Conservation (phyloP, 1,140 invertebrate species). For the Tetragonula clypearis region DNA sequence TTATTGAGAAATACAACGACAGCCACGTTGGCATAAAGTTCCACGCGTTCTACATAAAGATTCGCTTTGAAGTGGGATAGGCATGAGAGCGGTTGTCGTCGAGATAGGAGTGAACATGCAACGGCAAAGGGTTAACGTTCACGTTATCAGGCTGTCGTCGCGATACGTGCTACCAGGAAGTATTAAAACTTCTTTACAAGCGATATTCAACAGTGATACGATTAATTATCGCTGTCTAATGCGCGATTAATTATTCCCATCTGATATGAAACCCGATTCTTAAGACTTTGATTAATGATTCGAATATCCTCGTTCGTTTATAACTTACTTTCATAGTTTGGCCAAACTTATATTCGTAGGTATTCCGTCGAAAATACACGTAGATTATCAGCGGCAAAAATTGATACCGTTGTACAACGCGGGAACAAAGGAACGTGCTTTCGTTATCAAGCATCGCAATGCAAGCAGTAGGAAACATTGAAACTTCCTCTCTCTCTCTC, state of each 20-base stretch:
- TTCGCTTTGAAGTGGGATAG: not conserved
- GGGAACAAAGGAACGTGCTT: not conserved
- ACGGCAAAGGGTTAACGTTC: not conserved
- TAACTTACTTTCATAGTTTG: not conserved
- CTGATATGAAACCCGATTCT: not conserved
- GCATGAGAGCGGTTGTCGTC: not conserved
- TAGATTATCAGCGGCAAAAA: not conserved
- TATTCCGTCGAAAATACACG: not conserved
- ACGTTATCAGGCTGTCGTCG: slow-evolving; percentile 14
- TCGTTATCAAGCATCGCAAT: not conserved
- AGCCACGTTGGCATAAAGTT: not conserved
- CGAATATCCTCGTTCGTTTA: not conserved
- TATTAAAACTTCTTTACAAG: slow-evolving; percentile 24
- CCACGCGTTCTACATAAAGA: not conserved
- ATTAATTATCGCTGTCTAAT: not conserved
- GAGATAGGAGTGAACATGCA: slow-evolving; percentile 9
- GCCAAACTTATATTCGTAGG: not conserved
- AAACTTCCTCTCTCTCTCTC: not conserved
- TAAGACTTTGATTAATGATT: not conserved
- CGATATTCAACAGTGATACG: not conserved
- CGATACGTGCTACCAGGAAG: not conserved
- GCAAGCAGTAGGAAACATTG: not conserved
- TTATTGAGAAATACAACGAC: not conserved
- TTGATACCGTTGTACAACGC: not conserved
- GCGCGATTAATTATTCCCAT: slow-evolving; percentile 9